phyloP scores from a whole-genome alignment of 2,888 invertebrate genomes.

The Campaea margaritaria region DNA sequence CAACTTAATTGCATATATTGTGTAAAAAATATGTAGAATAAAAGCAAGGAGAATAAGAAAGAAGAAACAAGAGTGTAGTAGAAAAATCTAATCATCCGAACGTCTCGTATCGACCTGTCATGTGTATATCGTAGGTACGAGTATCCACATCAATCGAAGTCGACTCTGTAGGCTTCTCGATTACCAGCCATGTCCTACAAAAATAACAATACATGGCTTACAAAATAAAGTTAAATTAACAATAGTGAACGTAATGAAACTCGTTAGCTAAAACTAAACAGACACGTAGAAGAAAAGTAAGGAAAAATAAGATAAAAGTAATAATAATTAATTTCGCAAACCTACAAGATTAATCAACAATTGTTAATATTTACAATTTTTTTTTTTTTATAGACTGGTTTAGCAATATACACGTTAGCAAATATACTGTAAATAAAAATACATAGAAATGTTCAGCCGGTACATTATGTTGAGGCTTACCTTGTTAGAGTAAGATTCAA shows the following conservation, averaged over 20 bases:
- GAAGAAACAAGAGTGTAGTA: too few relatives aligned
- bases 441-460: slow-evolving; percentile 1
- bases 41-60: too few relatives aligned
- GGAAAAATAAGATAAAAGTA: not conserved
- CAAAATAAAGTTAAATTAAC: too few relatives aligned
- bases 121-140: too few relatives aligned
- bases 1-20: too few relatives aligned
- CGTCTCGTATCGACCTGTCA: too few relatives aligned
- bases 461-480: not conserved
- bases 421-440: slow-evolving; percentile 28
- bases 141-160: too few relatives aligned
- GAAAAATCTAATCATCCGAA: too few relatives aligned
- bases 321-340: not conserved
- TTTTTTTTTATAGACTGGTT: slow-evolving; percentile 35
- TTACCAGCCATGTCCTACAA: too few relatives aligned
- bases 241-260: not conserved
- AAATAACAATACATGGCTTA: too few relatives aligned
- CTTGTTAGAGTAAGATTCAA: not conserved
- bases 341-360: slow-evolving; percentile 28
- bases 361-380: slow-evolving; percentile 48
- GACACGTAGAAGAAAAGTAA: slow-evolving; percentile 11
- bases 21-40: too few relatives aligned
- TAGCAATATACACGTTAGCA: slow-evolving; percentile 80
- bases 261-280: not conserved
- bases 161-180: too few relatives aligned